Evolutionary conservation across 1,140 invertebrate species (phyloP), one percentile per base, ranked within the genome.

Genomic region (Notospermus geniculatus): DNA sequence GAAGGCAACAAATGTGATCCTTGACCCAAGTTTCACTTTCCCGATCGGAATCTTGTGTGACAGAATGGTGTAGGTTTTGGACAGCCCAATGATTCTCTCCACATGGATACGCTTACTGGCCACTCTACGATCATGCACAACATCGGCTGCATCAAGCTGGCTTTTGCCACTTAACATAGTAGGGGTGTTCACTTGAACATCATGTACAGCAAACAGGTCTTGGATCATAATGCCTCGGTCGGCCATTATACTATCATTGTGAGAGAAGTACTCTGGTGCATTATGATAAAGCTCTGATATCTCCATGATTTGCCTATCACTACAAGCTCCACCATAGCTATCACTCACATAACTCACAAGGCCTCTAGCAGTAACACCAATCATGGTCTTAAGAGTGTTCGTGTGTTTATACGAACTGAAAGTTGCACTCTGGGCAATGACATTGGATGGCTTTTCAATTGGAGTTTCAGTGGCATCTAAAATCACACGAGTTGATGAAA

Each of bases 201-300:
- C 57, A 53, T 25, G 54, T 43, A 25, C 22, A 57, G 61, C 62
- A 67, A 69, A 22, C 54, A 64, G 43, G 43, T 69, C 65, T 52
- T 69, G 65, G 5, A 69, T 61, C 52, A 60, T 61, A 27, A 69
- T 64, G 11, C 64, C 67, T 39, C 61, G 46, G 46, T 69, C 67
- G 19, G 62, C 67, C 65, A 69, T 67, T 5, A 69, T 66, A 19
- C 58, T 55, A 27, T 67, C 60, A 30, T 50, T 54, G 9, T 32
- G 43, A 2, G 64, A 55, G 63, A 62, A 63, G 54, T 23, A 64
- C 60, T 15, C 17, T 25, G n/a, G n/a, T 11, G 11, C 55, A n/a
- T 41, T 59, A 23, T 4, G 64, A 45, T 39, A 27, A 43, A 43
- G 39, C 11, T 43, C 27, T 52, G 53, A 62, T 23, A 54, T 56